phyloP scores from a whole-genome alignment of 1,140 invertebrate genomes.

The Pantala flavescens region DNA sequence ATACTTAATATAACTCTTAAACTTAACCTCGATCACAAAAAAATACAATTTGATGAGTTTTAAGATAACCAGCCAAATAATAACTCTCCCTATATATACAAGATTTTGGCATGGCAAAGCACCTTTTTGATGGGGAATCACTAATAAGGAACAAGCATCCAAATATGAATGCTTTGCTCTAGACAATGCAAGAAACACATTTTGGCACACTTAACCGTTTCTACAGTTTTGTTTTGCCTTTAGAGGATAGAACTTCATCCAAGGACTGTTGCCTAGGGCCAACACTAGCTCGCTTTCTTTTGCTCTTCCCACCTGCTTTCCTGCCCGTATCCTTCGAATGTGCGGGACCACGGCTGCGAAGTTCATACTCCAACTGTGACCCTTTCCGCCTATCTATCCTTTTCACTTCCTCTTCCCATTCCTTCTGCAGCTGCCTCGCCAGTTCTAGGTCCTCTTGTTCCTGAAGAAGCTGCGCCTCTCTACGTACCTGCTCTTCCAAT shows the following conservation, averaged over 20 bases:
- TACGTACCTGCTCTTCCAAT: slow-evolving; percentile 31
- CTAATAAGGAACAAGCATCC: too few species aligned
- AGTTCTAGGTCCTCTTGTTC: slow-evolving; percentile 35
- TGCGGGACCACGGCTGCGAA: not conserved
- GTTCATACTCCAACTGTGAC: slow-evolving; percentile 12
- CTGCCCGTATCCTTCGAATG: not conserved
- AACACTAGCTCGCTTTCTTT: not conserved
- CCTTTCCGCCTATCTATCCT: slow-evolving; percentile 33
- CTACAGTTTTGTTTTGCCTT: not conserved
- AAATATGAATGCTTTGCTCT: too few species aligned
- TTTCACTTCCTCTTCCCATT: slow-evolving; percentile 33
- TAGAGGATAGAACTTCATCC: not conserved
- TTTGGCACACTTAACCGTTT: too few species aligned
- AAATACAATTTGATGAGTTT: not conserved
- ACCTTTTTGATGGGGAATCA: not conserved
- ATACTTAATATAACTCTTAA: too few species aligned
- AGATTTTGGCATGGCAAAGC: not conserved
- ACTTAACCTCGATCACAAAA: too few species aligned
- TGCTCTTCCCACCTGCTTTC: not conserved
- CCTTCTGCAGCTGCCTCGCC: slow-evolving; percentile 31
- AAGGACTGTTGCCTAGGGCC: not conserved
- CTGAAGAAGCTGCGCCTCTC: slow-evolving; percentile 31
- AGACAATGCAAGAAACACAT: too few species aligned
- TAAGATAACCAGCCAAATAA: not conserved
- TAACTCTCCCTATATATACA: not conserved